A percentile compares a stretch with the other conserved stretches of the same genome.
Conservation (phyloP, 2,113 vertebrate species). For the Mobula birostris region DNA sequence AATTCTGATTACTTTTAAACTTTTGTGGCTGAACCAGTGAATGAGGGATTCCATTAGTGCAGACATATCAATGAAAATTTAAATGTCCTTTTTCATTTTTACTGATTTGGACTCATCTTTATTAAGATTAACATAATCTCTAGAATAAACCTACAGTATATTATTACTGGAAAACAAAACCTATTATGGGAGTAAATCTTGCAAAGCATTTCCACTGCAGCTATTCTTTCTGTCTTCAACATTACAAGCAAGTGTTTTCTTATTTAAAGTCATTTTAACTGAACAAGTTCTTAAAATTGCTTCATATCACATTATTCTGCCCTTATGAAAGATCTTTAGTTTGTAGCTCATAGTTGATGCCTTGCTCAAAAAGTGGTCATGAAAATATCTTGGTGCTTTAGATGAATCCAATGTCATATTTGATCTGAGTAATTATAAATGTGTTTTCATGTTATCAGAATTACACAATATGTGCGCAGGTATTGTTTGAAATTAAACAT, state of each 20-base stretch:
- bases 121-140: neutral
- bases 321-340: neutral
- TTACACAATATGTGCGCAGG: neutral
- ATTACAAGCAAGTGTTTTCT: neutral
- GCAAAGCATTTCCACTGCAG: neutral
- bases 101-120: neutral
- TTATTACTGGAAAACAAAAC: neutral
- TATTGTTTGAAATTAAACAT: slow-evolving; percentile 30
- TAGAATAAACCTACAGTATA: neutral
- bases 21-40: neutral
- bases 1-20: neutral
- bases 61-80: neutral
- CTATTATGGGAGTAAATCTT: neutral
- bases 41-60: neutral
- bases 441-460: neutral
- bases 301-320: neutral
- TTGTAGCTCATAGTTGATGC: neutral
- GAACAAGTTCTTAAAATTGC: slow-evolving; percentile 11
- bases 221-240: neutral
- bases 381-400: neutral
- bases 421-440: neutral
- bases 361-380: neutral
- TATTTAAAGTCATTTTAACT: neutral
- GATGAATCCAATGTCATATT: slow-evolving; percentile 12
- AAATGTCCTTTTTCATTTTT: neutral